A percentile compares a stretch with the other conserved stretches of the same genome.
phyloP scores from a whole-genome alignment of 2,797 vertebrate species.

The Apodemus agrarius region DNA sequence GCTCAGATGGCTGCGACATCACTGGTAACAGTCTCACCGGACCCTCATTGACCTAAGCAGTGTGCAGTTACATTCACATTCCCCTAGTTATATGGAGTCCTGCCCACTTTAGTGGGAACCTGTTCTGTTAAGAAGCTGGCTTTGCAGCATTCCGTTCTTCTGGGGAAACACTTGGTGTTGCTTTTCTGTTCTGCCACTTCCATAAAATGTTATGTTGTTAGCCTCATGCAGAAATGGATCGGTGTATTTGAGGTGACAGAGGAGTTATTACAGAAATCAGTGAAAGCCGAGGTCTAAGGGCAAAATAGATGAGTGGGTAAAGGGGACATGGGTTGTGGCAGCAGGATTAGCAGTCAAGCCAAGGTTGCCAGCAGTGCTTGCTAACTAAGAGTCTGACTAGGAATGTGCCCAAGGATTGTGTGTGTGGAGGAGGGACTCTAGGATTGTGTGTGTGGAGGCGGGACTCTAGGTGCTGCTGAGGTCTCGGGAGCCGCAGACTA shows the following conservation, averaged over 20 bases:
- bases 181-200: background rate
- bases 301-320: background rate
- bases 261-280: background rate
- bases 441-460: background rate
- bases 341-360: background rate
- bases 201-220: background rate
- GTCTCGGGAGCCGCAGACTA: background rate
- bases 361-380: background rate
- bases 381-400: background rate
- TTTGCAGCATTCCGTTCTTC: background rate
- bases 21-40: background rate
- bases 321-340: fast-evolving
- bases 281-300: background rate
- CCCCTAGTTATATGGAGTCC: background rate
- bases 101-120: background rate
- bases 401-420: background rate
- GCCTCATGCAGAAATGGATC: background rate
- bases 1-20: background rate
- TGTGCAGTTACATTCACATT: background rate
- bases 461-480: background rate
- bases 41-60: background rate
- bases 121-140: background rate
- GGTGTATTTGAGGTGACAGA: background rate
- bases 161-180: background rate
- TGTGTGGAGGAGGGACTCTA: background rate